Conservation (phyloP, 2,797 vertebrate genomes). For the Danio aesculapii region DNA sequence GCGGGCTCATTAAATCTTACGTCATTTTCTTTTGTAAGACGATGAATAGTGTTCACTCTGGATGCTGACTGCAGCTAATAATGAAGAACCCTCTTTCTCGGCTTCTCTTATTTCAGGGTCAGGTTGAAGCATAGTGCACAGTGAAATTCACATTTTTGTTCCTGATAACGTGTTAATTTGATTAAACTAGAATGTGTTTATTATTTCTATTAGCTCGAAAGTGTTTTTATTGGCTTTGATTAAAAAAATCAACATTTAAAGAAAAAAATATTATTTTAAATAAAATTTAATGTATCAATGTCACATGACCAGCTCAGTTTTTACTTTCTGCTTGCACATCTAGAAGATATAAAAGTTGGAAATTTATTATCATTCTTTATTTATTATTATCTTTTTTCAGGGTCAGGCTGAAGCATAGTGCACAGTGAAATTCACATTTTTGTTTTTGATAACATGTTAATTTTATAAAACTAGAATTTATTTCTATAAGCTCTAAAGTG, state of each 20-base stretch:
- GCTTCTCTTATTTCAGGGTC: conserved; percentile 41
- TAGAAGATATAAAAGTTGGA: too few species aligned
- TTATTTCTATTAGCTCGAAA: too few species aligned
- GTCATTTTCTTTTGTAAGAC: conserved; percentile 53
- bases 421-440: neutral
- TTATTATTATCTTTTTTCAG: conserved; percentile 45
- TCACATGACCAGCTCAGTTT: too few species aligned
- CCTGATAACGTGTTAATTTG: neutral
- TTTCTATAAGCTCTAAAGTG: too few species aligned
- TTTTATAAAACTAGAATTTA: too few species aligned
- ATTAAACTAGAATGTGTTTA: too few species aligned
- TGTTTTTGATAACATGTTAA: neutral
- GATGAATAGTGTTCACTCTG: conserved; percentile 54
- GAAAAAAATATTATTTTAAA: too few species aligned
- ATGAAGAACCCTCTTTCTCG: conserved; percentile 37
- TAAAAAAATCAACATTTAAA: too few species aligned
- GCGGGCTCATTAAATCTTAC: conserved; percentile 60
- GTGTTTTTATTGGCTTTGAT: too few species aligned
- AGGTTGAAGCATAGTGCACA: neutral
- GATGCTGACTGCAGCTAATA: conserved; percentile 38
- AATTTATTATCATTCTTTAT: too few species aligned
- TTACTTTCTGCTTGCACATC: too few species aligned
- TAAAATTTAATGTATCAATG: too few species aligned
- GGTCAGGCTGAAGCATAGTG: conserved; percentile 10
- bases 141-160: neutral